Conservation (phyloP, 1,140 invertebrate genomes). For the Argopecten irradians region DNA sequence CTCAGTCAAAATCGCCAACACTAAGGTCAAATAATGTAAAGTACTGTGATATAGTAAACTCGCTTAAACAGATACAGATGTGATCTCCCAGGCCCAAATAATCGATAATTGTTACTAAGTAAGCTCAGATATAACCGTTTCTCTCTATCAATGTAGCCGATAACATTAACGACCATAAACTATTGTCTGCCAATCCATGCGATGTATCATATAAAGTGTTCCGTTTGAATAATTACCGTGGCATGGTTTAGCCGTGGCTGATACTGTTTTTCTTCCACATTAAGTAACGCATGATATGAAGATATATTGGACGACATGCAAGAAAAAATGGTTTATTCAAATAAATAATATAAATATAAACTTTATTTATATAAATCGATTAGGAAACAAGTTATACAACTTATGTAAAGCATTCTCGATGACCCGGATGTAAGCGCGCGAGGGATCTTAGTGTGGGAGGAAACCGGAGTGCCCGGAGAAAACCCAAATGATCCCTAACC, state of each 20-base stretch:
- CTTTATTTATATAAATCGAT: too few relatives aligned
- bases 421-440: too few relatives aligned
- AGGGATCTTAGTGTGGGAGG: too few relatives aligned
- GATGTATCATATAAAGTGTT: neutral
- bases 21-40: neutral
- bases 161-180: neutral
- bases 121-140: neutral
- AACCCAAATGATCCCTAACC: too few relatives aligned
- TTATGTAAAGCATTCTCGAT: too few relatives aligned
- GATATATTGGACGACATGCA: too few relatives aligned
- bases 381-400: too few relatives aligned
- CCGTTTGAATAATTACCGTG: neutral
- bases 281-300: neutral
- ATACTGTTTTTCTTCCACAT: neutral
- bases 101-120: neutral
- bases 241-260: neutral
- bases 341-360: too few relatives aligned
- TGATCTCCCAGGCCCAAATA: neutral
- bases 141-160: conserved; percentile 2
- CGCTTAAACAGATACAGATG: neutral
- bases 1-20: neutral
- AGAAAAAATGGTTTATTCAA: too few relatives aligned
- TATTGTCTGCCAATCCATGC: neutral
- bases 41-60: neutral
- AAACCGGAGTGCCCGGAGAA: too few relatives aligned